phyloP scores from a whole-genome alignment of 2,888 invertebrate species.

The Chloroclysta siterata region DNA sequence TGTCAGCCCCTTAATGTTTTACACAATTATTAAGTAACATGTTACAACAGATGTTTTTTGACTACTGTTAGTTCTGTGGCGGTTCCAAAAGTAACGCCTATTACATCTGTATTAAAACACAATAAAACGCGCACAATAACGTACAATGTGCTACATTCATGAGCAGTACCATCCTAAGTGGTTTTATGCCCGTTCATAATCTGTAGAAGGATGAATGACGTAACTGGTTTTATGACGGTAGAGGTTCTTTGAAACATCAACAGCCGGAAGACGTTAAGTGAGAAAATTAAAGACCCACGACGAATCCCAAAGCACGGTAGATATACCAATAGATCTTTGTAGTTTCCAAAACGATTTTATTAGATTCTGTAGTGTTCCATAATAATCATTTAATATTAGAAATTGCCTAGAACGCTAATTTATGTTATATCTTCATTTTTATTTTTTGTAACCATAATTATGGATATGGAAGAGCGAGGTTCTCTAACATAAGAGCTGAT shows the following conservation, averaged over 20 bases:
- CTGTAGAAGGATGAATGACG: not conserved
- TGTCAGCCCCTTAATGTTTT: too few relatives aligned
- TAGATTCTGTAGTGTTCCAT: too few relatives aligned
- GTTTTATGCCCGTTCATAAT: conserved; percentile 28
- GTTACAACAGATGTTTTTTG: too few relatives aligned
- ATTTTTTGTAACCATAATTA: too few relatives aligned
- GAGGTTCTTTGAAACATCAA: not conserved
- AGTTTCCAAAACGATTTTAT: not conserved
- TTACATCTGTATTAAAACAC: conserved; percentile 25
- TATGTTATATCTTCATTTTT: too few relatives aligned
- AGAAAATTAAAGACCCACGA: not conserved
- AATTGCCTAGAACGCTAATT: too few relatives aligned
- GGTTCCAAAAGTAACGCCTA: conserved; percentile 18
- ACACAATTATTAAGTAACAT: too few relatives aligned
- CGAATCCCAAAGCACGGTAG: too few relatives aligned
- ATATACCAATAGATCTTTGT: not conserved
- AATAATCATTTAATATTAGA: too few relatives aligned
- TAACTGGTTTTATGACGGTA: conserved; percentile 7
- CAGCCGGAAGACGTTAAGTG: conserved; percentile 1
- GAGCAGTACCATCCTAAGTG: conserved; percentile 1
- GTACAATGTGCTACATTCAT: conserved; percentile 21
- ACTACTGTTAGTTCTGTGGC: not conserved
- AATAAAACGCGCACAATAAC: conserved; percentile 10
- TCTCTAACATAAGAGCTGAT: too few relatives aligned
- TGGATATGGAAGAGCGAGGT: too few relatives aligned